Percentiles rank a stretch among this genome's conserved stretches.
phyloP scores from a whole-genome alignment of 2,797 vertebrate species.

The Dipus sagitta region DNA sequence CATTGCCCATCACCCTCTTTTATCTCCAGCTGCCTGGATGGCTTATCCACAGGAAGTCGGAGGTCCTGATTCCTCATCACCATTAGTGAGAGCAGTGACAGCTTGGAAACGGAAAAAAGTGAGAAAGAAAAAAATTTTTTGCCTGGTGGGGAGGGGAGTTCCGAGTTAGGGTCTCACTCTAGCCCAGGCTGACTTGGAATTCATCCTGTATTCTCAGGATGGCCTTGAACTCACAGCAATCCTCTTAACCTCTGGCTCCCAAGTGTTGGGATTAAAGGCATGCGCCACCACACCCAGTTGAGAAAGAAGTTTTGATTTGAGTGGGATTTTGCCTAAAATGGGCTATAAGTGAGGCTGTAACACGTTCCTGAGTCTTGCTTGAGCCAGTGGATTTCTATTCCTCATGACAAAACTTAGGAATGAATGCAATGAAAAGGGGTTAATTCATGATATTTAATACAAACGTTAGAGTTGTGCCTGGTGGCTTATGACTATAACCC shows the following conservation, averaged over 20 bases:
- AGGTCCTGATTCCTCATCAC: conserved; percentile 29
- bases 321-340: background rate
- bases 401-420: background rate
- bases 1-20: background rate
- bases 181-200: too few species aligned
- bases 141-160: too few species aligned
- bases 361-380: background rate
- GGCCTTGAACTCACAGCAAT: too few species aligned
- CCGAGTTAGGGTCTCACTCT: too few species aligned
- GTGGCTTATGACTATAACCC: background rate
- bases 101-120: background rate
- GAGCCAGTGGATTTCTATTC: background rate
- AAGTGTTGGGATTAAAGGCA: too few species aligned
- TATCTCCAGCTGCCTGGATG: background rate
- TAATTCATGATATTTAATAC: background rate
- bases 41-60: background rate
- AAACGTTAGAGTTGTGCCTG: background rate
- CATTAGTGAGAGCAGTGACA: background rate
- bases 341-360: background rate
- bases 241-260: too few species aligned
- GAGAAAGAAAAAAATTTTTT: background rate
- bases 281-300: too few species aligned
- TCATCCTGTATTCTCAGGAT: too few species aligned
- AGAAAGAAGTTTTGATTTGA: background rate
- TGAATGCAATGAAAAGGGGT: background rate